These are phyloP conservation scores for Alsophila aescularia DNA, from an alignment of 2,888 invertebrate species.

Conservation along the genomic window DNA sequence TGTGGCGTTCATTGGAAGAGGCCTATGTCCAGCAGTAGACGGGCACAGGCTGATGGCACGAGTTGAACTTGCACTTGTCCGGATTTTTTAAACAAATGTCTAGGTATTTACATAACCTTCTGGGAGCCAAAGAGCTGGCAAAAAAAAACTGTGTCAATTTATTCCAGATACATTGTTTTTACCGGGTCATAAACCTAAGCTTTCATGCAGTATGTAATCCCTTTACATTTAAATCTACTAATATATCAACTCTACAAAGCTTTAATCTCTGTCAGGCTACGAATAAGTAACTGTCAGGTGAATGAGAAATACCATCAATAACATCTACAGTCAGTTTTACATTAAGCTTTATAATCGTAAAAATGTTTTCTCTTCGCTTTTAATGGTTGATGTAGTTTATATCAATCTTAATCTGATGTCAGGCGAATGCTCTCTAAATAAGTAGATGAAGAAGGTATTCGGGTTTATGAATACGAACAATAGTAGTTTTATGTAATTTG, in stretches of 20 bases:
- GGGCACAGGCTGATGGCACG: too few relatives aligned
- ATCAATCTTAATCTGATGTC: conserved; percentile 17
- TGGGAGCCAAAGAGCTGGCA: too few relatives aligned
- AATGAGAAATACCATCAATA: conserved; percentile 9
- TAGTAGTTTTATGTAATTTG: not conserved
- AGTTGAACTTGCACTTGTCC: too few relatives aligned
- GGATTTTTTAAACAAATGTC: too few relatives aligned
- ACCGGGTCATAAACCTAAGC: too few relatives aligned
- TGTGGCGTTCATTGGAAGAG: too few relatives aligned
- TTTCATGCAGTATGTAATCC: too few relatives aligned
- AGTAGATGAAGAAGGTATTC: not conserved
- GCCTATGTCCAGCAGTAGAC: too few relatives aligned
- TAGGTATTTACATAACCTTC: too few relatives aligned
- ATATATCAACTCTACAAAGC: conserved; percentile 9
- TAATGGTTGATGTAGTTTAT: not conserved
- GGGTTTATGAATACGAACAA: not conserved
- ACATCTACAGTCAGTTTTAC: conserved; percentile 4
- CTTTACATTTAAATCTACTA: not conserved
- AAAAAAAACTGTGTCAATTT: too few relatives aligned
- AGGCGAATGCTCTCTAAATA: not conserved
- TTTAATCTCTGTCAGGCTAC: too few relatives aligned
- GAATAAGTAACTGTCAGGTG: conserved; percentile 6
- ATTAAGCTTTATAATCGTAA: conserved; percentile 5
- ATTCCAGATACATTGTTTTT: not conserved
- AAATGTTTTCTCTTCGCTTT: conserved; percentile 5